Evolutionary conservation across 2,113 vertebrate species (phyloP).

Genomic region (Pontoporia blainvillei): DNA sequence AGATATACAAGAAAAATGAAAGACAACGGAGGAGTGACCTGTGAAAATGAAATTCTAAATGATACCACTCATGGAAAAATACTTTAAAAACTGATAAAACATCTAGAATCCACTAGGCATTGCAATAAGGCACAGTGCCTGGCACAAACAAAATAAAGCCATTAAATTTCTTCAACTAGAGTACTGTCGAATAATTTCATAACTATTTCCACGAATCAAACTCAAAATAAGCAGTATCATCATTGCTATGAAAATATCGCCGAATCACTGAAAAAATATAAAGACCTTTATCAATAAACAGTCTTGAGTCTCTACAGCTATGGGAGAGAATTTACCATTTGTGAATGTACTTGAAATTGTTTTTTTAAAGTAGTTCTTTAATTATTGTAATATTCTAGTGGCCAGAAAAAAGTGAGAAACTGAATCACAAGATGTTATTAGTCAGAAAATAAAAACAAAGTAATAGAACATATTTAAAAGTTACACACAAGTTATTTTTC

Average conservation of each 20-base stretch:
- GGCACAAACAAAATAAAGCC: not conserved
- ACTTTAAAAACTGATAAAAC: not conserved
- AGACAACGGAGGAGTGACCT: not conserved
- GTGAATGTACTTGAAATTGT: not conserved
- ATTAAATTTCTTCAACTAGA: not conserved
- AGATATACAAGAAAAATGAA: not conserved
- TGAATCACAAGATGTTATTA: not conserved
- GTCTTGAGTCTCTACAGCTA: not conserved
- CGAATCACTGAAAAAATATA: not conserved
- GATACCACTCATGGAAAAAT: not conserved
- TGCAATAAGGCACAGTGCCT: not conserved
- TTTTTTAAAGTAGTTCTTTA: not conserved
- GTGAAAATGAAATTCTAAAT: conserved; percentile 28
- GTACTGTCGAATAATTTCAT: not conserved
- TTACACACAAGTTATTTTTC: not conserved
- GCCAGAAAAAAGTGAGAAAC: not conserved
- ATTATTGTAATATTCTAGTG: not conserved
- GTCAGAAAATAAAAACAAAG: not conserved
- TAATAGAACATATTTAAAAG: not conserved
- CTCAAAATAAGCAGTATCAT: not conserved
- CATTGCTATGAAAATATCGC: not conserved
- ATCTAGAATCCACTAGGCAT: not conserved
- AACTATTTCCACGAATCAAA: not conserved
- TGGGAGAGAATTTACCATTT: not conserved
- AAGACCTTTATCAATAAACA: not conserved